phyloP scores from a whole-genome alignment of 2,797 vertebrate species.

The Pseudocheirus occidentalis region DNA sequence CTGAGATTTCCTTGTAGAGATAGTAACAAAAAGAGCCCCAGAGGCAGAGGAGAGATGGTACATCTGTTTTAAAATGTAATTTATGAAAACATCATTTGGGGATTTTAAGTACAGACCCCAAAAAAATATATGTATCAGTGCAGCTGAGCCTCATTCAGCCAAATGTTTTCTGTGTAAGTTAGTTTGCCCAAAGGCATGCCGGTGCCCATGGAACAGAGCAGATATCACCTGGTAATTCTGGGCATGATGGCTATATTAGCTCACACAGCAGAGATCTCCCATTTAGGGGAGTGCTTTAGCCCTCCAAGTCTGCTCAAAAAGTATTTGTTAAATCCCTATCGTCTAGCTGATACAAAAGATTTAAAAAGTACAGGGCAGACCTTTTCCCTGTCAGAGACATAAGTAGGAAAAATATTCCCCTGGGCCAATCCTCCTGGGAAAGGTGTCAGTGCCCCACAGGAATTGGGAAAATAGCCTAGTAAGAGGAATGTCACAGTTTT shows the following conservation, averaged over 20 bases:
- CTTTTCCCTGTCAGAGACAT: neutral
- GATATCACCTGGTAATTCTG: slow-evolving; percentile 26
- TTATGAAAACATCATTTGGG: slow-evolving; percentile 20
- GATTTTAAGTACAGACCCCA: slow-evolving; percentile 44
- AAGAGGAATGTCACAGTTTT: neutral
- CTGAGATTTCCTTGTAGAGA: slow-evolving; percentile 30
- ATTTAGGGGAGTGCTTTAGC: neutral
- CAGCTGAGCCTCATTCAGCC: slow-evolving; percentile 43
- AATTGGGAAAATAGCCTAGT: neutral
- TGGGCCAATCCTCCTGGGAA: neutral
- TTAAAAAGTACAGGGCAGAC: neutral
- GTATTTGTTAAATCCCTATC: neutral
- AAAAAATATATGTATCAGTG: slow-evolving; percentile 24
- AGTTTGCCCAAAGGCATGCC: slow-evolving; percentile 10
- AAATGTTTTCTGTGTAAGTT: slow-evolving; percentile 26
- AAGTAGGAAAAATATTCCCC: neutral
- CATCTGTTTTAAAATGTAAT: slow-evolving; percentile 46
- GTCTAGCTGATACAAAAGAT: neutral
- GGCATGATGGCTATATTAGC: slow-evolving; percentile 5
- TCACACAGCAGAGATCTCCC: slow-evolving; percentile 9
- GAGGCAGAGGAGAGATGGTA: neutral
- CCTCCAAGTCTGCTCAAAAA: slow-evolving; percentile 4
- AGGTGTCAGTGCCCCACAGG: neutral
- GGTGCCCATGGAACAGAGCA: neutral
- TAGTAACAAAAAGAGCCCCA: slow-evolving; percentile 43